Percentiles rank a stretch among this genome's conserved stretches.
Evolutionary conservation across 2,113 vertebrate species (phyloP).

Genomic region (Tauraco erythrolophus): DNA sequence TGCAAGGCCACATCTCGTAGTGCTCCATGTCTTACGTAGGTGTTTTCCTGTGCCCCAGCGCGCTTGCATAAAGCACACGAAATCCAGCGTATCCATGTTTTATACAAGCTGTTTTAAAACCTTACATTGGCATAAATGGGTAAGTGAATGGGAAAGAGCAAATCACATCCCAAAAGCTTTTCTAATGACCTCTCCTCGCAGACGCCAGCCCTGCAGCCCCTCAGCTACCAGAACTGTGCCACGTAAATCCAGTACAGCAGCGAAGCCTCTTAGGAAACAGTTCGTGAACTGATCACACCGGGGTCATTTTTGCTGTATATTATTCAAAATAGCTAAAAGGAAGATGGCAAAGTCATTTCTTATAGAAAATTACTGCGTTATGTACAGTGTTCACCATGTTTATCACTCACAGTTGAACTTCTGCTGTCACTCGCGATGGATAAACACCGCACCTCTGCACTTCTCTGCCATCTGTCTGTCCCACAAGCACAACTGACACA

Average conservation of each 20-base stretch:
- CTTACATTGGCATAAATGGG: not conserved
- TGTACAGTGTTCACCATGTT: not conserved
- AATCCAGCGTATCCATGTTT: not conserved
- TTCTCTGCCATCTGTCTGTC: not conserved
- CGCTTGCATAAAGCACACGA: not conserved
- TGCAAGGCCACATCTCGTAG: not conserved
- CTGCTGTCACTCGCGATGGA: not conserved
- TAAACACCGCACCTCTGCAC: not conserved
- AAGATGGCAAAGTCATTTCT: not conserved
- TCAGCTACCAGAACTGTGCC: not conserved
- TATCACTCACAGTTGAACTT: not conserved
- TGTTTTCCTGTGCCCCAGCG: not conserved
- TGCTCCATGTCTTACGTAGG: fast-evolving
- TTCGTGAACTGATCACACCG: no score
- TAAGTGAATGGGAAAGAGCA: not conserved
- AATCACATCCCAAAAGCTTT: not conserved
- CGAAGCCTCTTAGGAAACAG: not conserved
- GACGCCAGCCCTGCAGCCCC: not conserved
- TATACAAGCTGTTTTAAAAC: not conserved
- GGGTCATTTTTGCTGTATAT: fast-evolving
- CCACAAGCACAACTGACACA: not conserved
- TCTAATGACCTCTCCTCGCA: not conserved
- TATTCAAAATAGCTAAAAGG: not conserved
- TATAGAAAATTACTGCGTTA: not conserved
- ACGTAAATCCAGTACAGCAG: fast-evolving